Evolutionary conservation across 1,140 invertebrate genomes (phyloP).

Genomic region (Calliopsis andreniformis): DNA sequence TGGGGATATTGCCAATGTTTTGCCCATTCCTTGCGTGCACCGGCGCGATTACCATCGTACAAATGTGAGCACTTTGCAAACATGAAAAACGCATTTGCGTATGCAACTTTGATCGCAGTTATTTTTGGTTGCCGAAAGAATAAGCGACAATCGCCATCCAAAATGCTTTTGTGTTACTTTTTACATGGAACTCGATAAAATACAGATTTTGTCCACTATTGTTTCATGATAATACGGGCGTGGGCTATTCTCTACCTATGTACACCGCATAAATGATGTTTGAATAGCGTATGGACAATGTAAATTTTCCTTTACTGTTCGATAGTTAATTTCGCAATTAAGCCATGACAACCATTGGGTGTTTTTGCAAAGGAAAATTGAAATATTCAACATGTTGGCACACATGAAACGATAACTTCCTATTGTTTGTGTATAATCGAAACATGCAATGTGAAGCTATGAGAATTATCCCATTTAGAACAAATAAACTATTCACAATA

Average conservation of each 20-base stretch:
- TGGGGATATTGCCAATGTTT: background rate
- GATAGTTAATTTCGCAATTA: background rate
- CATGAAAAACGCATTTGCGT: slow-evolving; percentile 12
- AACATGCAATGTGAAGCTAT: too few species aligned
- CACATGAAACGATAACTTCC: background rate
- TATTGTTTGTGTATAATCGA: too few species aligned
- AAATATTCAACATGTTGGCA: background rate
- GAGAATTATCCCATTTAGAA: too few species aligned
- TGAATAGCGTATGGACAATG: background rate
- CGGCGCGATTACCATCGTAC: background rate
- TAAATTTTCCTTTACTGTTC: background rate
- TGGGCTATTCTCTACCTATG: too few species aligned
- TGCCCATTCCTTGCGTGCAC: background rate
- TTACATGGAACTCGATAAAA: too few species aligned
- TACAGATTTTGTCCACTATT: too few species aligned
- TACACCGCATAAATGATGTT: background rate
- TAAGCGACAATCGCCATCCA: background rate
- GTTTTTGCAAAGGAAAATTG: background rate
- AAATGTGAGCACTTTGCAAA: slow-evolving; percentile 11
- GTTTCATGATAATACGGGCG: too few species aligned
- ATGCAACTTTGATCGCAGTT: background rate
- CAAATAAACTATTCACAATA: too few species aligned
- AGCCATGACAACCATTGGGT: background rate
- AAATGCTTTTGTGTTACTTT: background rate
- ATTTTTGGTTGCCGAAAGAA: background rate